A percentile compares a stretch with the other conserved stretches of the same genome.
These are phyloP conservation scores for Lepus europaeus DNA, from an alignment of 2,113 vertebrate species.

Conservation along the genomic window DNA sequence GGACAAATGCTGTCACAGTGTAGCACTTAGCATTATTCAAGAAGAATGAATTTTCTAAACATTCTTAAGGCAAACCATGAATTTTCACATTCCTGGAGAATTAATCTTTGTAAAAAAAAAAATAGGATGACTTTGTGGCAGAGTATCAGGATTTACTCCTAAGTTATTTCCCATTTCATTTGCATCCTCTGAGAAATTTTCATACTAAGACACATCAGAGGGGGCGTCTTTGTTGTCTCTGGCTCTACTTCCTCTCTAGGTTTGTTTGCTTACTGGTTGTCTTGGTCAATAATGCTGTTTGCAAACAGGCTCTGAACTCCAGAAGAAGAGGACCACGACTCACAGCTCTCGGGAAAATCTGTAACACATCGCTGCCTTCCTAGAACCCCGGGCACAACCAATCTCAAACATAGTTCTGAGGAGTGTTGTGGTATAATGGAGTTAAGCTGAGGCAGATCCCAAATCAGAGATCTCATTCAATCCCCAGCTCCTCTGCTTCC, in stretches of 20 bases:
- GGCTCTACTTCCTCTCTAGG: background rate
- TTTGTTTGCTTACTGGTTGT: background rate
- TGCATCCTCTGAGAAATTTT: background rate
- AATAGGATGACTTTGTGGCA: background rate
- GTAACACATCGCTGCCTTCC: background rate
- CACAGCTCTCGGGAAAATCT: background rate
- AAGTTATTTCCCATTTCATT: background rate
- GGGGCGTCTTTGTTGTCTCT: background rate
- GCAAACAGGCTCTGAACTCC: background rate
- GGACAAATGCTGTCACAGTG: background rate
- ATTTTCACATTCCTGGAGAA: slow-evolving; percentile 35
- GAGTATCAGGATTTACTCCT: background rate
- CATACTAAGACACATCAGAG: background rate
- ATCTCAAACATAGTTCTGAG: no score
- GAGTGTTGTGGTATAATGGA: no score
- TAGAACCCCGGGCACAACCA: background rate
- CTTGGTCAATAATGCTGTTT: background rate
- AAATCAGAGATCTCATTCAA: no score
- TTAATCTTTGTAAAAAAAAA: background rate
- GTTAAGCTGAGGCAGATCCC: no score
- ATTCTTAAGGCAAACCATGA: background rate
- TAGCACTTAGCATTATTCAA: background rate
- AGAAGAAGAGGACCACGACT: background rate
- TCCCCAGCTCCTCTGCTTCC: no score
- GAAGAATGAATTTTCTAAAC: slow-evolving; percentile 52